These are phyloP conservation scores for Karalla daura DNA, from an alignment of 2,797 vertebrate species.

Conservation along the genomic window DNA sequence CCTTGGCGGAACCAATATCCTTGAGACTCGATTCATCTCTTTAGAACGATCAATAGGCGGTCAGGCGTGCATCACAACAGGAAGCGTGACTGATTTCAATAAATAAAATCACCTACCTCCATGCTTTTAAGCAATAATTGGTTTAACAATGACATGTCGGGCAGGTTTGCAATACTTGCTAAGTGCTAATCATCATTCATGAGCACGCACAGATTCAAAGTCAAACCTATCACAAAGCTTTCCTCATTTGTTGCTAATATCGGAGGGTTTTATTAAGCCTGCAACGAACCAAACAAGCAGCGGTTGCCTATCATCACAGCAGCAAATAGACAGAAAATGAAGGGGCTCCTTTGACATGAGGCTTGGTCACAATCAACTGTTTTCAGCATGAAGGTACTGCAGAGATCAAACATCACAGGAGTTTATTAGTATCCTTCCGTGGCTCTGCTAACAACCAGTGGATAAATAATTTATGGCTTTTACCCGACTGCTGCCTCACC, in stretches of 20 bases:
- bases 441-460: slow-evolving; percentile 72
- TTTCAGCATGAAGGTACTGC: slow-evolving; percentile 61
- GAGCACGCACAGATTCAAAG: neutral
- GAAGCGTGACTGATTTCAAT: neutral
- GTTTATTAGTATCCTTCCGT: slow-evolving; percentile 77
- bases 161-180: neutral
- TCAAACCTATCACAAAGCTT: slow-evolving; percentile 16
- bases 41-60: neutral
- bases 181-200: neutral
- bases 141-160: neutral
- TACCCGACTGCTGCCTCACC: slow-evolving; percentile 69
- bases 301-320: slow-evolving; percentile 28
- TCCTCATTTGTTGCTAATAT: slow-evolving; percentile 3
- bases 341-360: slow-evolving; percentile 52
- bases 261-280: slow-evolving; percentile 29
- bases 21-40: neutral
- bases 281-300: slow-evolving; percentile 11
- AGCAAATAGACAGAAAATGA: slow-evolving; percentile 54
- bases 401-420: slow-evolving; percentile 76
- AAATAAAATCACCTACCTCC: neutral
- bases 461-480: slow-evolving; percentile 80
- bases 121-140: neutral
- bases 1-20: neutral
- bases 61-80: neutral
- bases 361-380: slow-evolving; percentile 60